phyloP scores from a whole-genome alignment of 2,113 vertebrate genomes.

The Pseudolaguvia tuberculata region DNA sequence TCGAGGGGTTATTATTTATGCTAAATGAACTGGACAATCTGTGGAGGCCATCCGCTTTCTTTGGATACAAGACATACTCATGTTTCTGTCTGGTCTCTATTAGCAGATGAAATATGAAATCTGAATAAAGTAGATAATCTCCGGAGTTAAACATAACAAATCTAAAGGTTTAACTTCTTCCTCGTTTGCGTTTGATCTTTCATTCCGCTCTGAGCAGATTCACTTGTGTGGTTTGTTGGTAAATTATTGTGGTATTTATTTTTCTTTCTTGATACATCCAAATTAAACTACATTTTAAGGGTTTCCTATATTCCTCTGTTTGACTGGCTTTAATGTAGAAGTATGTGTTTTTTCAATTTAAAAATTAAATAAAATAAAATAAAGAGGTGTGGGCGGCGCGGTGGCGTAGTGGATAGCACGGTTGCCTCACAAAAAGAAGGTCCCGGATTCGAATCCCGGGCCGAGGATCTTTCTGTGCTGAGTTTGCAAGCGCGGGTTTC shows the following conservation, averaged over 20 bases:
- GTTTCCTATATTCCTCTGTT: too few species aligned
- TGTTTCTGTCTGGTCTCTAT: slow-evolving; percentile 60
- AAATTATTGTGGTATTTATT: neutral
- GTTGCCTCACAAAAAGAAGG: too few species aligned
- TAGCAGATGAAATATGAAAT: slow-evolving; percentile 54
- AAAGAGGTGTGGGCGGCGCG: too few species aligned
- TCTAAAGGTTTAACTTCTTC: slow-evolving; percentile 43
- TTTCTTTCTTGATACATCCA: too few species aligned
- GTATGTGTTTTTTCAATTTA: too few species aligned
- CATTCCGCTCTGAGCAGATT: neutral
- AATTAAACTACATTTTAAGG: too few species aligned
- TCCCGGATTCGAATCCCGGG: too few species aligned
- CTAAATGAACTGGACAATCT: slow-evolving; percentile 49
- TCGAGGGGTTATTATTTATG: slow-evolving; percentile 39
- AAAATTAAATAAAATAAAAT: too few species aligned
- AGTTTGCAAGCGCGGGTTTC: too few species aligned
- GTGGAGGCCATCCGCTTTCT: slow-evolving; percentile 54
- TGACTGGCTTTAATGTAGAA: too few species aligned
- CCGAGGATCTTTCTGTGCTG: too few species aligned
- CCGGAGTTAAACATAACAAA: slow-evolving; percentile 58
- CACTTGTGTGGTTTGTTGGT: neutral
- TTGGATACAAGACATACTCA: slow-evolving; percentile 25
- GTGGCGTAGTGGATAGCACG: too few species aligned
- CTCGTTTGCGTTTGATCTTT: neutral
- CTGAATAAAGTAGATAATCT: slow-evolving; percentile 64